A percentile compares a stretch with the other conserved stretches of the same genome.
phyloP scores from a whole-genome alignment of 2,888 invertebrate species.

The Sphaeridia pumilis region DNA sequence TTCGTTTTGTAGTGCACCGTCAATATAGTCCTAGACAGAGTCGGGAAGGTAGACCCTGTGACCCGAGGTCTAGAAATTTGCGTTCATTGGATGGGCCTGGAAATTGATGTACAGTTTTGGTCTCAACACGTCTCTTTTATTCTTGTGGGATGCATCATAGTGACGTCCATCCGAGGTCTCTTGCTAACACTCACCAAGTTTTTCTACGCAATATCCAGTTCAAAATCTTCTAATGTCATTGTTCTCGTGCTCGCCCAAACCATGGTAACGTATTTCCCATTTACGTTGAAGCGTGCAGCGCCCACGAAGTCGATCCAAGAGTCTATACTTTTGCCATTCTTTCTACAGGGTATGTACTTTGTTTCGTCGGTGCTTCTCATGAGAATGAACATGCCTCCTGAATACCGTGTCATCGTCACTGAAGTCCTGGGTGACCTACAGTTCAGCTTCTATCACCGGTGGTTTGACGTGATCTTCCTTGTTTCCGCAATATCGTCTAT shows the following conservation, averaged over 20 bases:
- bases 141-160: constrained; percentile 91
- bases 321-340: constrained; percentile 11
- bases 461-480: constrained; percentile 99
- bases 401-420: constrained; percentile 90
- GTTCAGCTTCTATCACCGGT: constrained; percentile 97
- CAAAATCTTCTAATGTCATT: constrained; percentile 95
- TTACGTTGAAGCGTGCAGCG: too few species aligned
- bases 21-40: constrained; percentile 97
- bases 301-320: too few species aligned
- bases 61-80: constrained; percentile 92
- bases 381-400: constrained; percentile 98
- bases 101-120: constrained; percentile 97
- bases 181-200: constrained; percentile 97
- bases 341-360: constrained; percentile 88
- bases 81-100: constrained; percentile 89
- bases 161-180: constrained; percentile 92
- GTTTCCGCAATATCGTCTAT: constrained; percentile 93
- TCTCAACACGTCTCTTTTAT: constrained; percentile 97
- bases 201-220: constrained; percentile 97
- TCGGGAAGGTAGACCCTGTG: constrained; percentile 96
- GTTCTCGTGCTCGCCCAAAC: constrained; percentile 93
- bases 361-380: constrained; percentile 92
- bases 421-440: constrained; percentile 92
- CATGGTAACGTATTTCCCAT: too few species aligned
- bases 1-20: constrained; percentile 64